phyloP scores from a whole-genome alignment of 2,888 invertebrate species.

The Amblyjoppa proteus region DNA sequence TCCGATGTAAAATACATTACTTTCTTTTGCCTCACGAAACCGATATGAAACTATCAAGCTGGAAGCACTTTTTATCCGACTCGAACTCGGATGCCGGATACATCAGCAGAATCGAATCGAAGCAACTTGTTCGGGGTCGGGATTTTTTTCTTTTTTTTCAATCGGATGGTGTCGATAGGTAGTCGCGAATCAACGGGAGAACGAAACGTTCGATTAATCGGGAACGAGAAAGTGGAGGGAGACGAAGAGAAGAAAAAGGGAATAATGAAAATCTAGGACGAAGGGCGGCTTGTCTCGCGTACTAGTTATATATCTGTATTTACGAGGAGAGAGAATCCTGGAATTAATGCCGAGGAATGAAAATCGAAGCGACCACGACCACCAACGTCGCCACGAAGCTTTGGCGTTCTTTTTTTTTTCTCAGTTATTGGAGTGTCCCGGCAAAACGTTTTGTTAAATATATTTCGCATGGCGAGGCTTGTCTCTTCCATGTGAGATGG shows the following conservation, averaged over 20 bases:
- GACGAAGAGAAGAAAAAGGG: conserved; percentile 14
- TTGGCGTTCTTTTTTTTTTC: conserved; percentile 27
- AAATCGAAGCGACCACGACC: conserved; percentile 37
- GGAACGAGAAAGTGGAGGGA: conserved; percentile 13
- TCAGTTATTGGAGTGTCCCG: conserved; percentile 34
- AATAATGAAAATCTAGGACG: conserved; percentile 45
- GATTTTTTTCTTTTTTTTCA: background rate
- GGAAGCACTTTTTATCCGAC: conserved; percentile 2
- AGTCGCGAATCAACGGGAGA: background rate
- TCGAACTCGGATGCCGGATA: conserved; percentile 8
- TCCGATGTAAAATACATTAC: background rate
- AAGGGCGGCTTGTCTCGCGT: background rate
- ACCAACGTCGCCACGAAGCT: background rate
- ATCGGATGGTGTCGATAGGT: background rate
- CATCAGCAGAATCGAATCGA: background rate
- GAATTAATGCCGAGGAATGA: conserved; percentile 45
- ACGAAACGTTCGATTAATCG: conserved; percentile 15
- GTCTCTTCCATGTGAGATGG: conserved; percentile 3
- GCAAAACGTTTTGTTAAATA: conserved; percentile 22
- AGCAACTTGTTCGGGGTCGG: background rate
- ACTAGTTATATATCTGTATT: conserved; percentile 16
- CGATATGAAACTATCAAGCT: conserved; percentile 14
- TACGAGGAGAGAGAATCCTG: conserved; percentile 2
- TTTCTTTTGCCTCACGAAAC: background rate
- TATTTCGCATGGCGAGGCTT: conserved; percentile 43